Percentiles rank a stretch among this genome's conserved stretches.
Evolutionary conservation across 30 jellyfish, hydroid and myxozoan genomes (phyloP).

Genomic region (Turritopsis rubra): DNA sequence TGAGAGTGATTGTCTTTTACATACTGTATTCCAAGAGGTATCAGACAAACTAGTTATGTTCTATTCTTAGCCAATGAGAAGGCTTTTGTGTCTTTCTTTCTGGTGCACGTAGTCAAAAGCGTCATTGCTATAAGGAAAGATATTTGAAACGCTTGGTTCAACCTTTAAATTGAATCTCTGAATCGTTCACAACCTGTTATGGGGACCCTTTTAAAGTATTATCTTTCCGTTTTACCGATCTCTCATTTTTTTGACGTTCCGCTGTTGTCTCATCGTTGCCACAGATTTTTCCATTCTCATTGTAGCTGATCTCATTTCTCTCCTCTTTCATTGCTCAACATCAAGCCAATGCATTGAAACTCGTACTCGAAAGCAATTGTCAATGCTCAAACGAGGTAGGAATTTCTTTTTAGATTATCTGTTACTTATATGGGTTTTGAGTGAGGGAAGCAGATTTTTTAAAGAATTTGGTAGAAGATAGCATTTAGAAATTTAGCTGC

Average conservation of each 20-base stretch:
- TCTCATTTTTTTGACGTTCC: no score
- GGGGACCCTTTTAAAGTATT: no score
- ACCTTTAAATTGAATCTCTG: no score
- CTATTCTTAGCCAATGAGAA: background rate
- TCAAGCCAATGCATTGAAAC: slow-evolving; percentile 31
- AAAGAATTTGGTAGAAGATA: no score
- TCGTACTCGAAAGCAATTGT: slow-evolving; percentile 44
- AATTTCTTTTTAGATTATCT: background rate
- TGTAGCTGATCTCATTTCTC: slow-evolving; percentile 45
- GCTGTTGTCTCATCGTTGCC: no score
- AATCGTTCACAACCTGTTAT: no score
- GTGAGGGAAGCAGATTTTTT: background rate
- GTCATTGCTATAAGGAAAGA: no score
- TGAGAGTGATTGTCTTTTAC: background rate
- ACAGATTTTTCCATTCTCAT: background rate
- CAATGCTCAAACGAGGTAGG: slow-evolving; percentile 51
- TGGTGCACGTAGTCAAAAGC: no score
- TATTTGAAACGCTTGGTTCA: no score
- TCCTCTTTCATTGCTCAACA: slow-evolving; percentile 45
- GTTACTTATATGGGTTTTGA: background rate
- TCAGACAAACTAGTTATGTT: background rate
- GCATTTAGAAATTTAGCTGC: no score
- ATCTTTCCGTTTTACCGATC: no score
- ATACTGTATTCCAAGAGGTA: background rate
- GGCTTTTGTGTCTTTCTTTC: background rate